Conservation (phyloP, 2,797 vertebrate genomes). For the Pseudotriccus pelzelni region DNA sequence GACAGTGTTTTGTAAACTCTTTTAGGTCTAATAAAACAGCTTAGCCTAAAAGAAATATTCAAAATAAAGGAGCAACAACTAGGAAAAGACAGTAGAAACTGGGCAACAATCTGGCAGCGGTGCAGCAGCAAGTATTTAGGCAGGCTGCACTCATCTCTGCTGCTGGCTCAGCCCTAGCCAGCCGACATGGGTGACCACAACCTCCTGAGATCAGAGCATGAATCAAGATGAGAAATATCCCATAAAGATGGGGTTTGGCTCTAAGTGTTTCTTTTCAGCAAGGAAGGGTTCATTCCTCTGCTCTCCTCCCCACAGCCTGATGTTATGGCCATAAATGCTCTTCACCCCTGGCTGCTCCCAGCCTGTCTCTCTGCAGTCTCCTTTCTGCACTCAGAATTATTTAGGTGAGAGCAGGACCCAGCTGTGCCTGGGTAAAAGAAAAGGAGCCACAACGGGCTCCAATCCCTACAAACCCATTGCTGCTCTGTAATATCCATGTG, state of each 20-base stretch:
- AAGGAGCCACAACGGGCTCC: background rate
- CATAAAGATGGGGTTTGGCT: background rate
- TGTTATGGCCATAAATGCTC: background rate
- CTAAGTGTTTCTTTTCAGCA: background rate
- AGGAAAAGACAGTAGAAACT: background rate
- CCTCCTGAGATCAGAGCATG: background rate
- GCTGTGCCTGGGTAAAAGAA: background rate
- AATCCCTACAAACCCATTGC: background rate
- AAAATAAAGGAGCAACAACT: background rate
- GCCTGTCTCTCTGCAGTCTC: background rate
- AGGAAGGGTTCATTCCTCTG: background rate
- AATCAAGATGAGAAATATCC: conserved; percentile 29
- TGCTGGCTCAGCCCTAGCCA: background rate
- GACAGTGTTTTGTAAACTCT: background rate
- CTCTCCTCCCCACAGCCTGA: background rate
- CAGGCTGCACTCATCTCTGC: background rate
- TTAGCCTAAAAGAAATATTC: background rate
- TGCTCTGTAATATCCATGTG: background rate
- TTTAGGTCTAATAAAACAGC: background rate
- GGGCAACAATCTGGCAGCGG: background rate
- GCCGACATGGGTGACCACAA: background rate
- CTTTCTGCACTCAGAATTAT: background rate
- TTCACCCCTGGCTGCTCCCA: background rate
- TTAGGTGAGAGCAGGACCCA: background rate
- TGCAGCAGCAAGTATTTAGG: background rate